Base-by-base conservation (phyloP, 2,888 invertebrate species). In the Rhagium mordax region DNA sequence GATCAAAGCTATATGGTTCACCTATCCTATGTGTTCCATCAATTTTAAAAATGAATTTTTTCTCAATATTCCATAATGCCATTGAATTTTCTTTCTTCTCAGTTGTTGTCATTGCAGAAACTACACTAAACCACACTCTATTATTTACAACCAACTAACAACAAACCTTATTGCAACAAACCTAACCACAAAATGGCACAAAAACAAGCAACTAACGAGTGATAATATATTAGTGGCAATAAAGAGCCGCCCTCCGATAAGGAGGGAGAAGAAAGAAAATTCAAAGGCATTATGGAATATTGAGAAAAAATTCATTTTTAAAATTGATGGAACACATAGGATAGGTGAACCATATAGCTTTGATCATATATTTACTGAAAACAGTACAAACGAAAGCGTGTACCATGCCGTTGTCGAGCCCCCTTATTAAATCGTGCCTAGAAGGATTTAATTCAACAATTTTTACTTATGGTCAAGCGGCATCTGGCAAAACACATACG, bases 381-480 rank as follows among this genome's bases (percentile, higher is more conserved):
- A 88, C 2, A 88, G 89, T 16, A 89, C 89, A 55, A 95, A 94
- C 49, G 84, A 86, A 62, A 89, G 91, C 64, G 90, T 95, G 0
- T 96, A 94, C 84, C 86, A 93, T 76, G 90, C 89, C 70, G 89
- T 94, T 77, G 94, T 93, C 0, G 91, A 91, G 80, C 93, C 94
- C n/a, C 0, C 93, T 95, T 75, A 92, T 95, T 1, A 90, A 93
- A 75, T 91, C 93, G 0, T 92, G 93, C 0, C 89, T 94, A 10
- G 90, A 91, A 75, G 96, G 96, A 1, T 92, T 95, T 81, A 95
- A 96, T 86, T 96, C 95, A 1, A 97, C 97, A 0, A 93, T 97
- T 78, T 96, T 97, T 88, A 96, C 96, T 0, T 97, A 97, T 85
- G 97, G 97, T 6, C 97, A 97, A 87, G 96, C 96, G 3, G 94